Base-by-base conservation (phyloP, 2,888 invertebrate genomes). In the Tipula unca region DNA sequence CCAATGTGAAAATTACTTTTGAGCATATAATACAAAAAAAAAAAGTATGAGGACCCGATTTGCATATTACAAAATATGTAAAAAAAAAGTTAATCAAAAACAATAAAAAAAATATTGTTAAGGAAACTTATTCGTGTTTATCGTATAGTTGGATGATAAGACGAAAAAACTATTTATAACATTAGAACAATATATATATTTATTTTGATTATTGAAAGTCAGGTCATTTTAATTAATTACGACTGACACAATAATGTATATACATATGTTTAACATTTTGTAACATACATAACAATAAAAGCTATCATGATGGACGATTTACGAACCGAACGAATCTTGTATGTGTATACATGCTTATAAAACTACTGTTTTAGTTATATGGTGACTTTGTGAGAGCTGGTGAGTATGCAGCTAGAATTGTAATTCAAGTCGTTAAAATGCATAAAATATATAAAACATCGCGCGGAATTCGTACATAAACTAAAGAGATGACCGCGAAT, bases 401-500 rank as follows among this genome's bases (percentile, higher is more conserved):
- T n/a, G 6, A 25, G 25, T 69, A 69, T 69, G 25, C 69, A 69
- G 8, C 25, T 69, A 25, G 69, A 69, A 69, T 69, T 69, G 10
- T 25, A 69, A 69, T 69, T 69, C 69, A 25, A 25, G 69, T 25
- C 25, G 69, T 69, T 25, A 25, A 69, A 25, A 69, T 25, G 69
- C 25, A 25, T 69, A 8, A 39, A 39, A 39, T 39, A n/a, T n/a
- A 48, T n/a, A n/a, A 48, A 48, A 25, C 69, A 1, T 25, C 69
- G 69, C 69, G 69, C 25, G 13, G 69, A 69, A 69, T 69, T 25
- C 25, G 20, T 69, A n/a, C n/a, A n/a, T n/a, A n/a, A n/a, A n/a
- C n/a, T n/a, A 69, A 69, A 20, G 69, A 69, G 69, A 69, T 69
- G 69, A 69, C 69, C 69, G 69, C 69, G 69, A 69, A 69, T 69